phyloP scores from a whole-genome alignment of 2,888 invertebrate species.

The Mechanitis mazaeus region DNA sequence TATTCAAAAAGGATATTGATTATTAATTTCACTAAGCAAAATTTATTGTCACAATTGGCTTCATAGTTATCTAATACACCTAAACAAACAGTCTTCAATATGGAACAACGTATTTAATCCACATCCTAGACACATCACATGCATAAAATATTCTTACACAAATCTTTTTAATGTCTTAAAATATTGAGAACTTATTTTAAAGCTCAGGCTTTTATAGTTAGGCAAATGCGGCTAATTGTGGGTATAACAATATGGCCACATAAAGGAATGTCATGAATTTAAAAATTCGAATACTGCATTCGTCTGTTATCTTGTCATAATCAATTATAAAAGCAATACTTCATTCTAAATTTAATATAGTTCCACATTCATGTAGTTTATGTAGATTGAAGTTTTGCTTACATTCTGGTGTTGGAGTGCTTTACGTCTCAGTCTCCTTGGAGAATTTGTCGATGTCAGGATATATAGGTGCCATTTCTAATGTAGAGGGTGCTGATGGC shows the following conservation, averaged over 20 bases:
- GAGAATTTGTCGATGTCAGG: constrained; percentile 86
- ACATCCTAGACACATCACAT: constrained; percentile 33
- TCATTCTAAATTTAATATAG: constrained; percentile 17
- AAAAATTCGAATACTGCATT: constrained; percentile 30
- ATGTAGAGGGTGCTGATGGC: constrained; percentile 90
- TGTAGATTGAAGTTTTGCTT: constrained; percentile 22
- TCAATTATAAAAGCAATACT: constrained; percentile 10
- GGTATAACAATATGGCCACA: constrained; percentile 32
- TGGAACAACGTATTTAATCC: constrained; percentile 33
- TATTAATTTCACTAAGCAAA: constrained; percentile 1
- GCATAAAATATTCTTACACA: constrained; percentile 21
- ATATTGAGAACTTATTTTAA: constrained; percentile 42
- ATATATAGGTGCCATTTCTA: constrained; percentile 91
- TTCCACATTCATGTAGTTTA: constrained; percentile 27
- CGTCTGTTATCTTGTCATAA: constrained; percentile 11
- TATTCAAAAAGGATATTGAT: no score
- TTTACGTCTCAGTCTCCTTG: constrained; percentile 90
- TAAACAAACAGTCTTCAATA: constrained; percentile 38
- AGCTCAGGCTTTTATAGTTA: constrained; percentile 36
- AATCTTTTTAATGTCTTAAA: constrained; percentile 22
- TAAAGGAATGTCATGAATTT: constrained; percentile 50
- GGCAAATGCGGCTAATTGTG: constrained; percentile 36
- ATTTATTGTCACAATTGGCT: constrained; percentile 6
- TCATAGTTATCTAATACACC: constrained; percentile 20
- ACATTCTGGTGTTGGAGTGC: constrained; percentile 15